Conservation (phyloP, 92 coral and sea anemone genomes). For the Metridium senile region DNA sequence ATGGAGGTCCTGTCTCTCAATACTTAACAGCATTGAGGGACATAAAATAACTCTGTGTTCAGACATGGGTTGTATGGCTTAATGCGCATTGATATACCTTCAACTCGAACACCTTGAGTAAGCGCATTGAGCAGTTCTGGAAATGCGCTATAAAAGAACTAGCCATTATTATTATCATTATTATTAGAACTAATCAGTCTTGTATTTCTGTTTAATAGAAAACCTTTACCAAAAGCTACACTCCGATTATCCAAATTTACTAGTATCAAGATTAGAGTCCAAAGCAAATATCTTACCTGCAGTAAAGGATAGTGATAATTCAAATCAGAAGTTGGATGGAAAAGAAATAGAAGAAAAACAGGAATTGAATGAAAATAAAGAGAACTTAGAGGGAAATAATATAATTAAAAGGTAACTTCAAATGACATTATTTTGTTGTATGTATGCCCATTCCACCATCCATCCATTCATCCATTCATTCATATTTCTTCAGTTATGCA, state of each 20-base stretch:
- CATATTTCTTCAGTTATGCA: neutral
- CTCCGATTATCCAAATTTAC: constrained; percentile 33
- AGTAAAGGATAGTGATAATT: neutral
- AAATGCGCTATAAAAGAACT: too few species aligned
- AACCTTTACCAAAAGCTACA: constrained; percentile 42
- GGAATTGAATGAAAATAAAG: neutral
- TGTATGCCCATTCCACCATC: neutral
- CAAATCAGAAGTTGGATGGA: neutral
- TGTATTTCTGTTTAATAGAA: constrained; percentile 19
- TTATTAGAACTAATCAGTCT: neutral
- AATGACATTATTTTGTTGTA: neutral
- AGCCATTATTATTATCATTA: too few species aligned
- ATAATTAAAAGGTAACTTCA: neutral
- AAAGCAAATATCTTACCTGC: constrained; percentile 10
- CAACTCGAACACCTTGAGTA: too few species aligned
- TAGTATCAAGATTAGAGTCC: constrained; percentile 48
- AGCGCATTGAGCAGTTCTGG: too few species aligned
- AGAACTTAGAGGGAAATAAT: neutral
- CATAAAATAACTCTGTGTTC: too few species aligned
- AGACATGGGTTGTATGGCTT: too few species aligned
- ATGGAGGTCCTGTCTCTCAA: too few species aligned
- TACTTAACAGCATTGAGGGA: too few species aligned
- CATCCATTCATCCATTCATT: neutral
- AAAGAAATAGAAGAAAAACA: neutral
- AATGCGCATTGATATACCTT: too few species aligned